These are phyloP conservation scores for Ethmia dodecea DNA, from an alignment of 2,888 invertebrate genomes.

Conservation along the genomic window DNA sequence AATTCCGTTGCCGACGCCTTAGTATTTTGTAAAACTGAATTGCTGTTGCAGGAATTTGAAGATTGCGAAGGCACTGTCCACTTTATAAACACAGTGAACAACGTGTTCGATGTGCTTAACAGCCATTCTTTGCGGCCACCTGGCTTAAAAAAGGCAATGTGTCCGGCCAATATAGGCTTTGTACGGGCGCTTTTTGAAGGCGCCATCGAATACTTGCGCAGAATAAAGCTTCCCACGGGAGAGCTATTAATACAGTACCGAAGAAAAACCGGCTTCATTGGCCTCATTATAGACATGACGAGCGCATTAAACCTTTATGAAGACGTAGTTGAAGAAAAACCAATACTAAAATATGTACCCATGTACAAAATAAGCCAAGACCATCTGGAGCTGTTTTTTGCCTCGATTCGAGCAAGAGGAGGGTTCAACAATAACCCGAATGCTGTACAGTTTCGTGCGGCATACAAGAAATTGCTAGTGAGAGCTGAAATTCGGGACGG, in stretches of 20 bases:
- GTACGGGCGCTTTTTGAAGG: slow-evolving; percentile 13
- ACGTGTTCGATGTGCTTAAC: slow-evolving; percentile 18
- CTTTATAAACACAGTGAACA: slow-evolving; percentile 15
- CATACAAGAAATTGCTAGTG: slow-evolving; percentile 14
- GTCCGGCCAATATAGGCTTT: slow-evolving; percentile 15
- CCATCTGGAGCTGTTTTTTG: slow-evolving; percentile 17
- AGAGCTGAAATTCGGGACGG: slow-evolving; percentile 16
- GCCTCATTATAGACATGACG: slow-evolving; percentile 16
- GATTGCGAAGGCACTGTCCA: slow-evolving; percentile 14
- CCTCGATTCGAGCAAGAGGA: slow-evolving; percentile 14
- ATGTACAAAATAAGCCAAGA: slow-evolving; percentile 16
- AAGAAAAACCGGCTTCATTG: slow-evolving; percentile 22
- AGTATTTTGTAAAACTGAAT: slow-evolving; percentile 4
- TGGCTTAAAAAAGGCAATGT: slow-evolving; percentile 19
- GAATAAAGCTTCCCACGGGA: slow-evolving; percentile 9
- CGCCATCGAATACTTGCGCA: slow-evolving; percentile 5
- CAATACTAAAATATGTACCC: slow-evolving; percentile 10
- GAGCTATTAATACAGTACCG: slow-evolving; percentile 9
- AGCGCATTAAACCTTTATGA: slow-evolving; percentile 15
- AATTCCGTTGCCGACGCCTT: slow-evolving; percentile 15
- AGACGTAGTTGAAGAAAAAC: slow-evolving; percentile 4
- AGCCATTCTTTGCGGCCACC: slow-evolving; percentile 18
- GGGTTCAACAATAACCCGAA: slow-evolving; percentile 22
- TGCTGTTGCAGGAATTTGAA: slow-evolving; percentile 10
- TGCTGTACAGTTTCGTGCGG: slow-evolving; percentile 16